These are phyloP conservation scores for Drosophila sturtevanti DNA, from an alignment of 1,140 invertebrate species.

Conservation along the genomic window DNA sequence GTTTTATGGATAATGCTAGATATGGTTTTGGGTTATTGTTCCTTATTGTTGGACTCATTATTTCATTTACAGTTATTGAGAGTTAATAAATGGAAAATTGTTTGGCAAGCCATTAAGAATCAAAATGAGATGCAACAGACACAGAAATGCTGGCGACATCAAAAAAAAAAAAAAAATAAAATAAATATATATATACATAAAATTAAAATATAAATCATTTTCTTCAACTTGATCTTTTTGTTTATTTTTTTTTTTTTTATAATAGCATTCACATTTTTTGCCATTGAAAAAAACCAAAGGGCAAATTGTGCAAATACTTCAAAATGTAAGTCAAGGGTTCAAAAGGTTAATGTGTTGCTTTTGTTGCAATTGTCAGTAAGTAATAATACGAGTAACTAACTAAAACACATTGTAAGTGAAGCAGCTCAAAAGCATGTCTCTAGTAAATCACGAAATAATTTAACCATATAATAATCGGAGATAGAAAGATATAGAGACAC, in stretches of 20 bases:
- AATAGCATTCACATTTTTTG: slow-evolving; percentile 16
- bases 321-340: slow-evolving; percentile 49
- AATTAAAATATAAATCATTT: slow-evolving; percentile 3
- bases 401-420: neutral
- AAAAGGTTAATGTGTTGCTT: slow-evolving; percentile 51
- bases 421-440: neutral
- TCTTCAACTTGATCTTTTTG: neutral
- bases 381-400: neutral
- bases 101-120: slow-evolving; percentile 59
- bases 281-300: slow-evolving; percentile 17
- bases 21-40: slow-evolving; percentile 37
- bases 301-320: slow-evolving; percentile 10
- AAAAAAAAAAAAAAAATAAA: slow-evolving; percentile 30
- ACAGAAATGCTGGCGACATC: slow-evolving; percentile 56
- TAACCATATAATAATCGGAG: neutral
- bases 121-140: slow-evolving; percentile 63
- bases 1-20: slow-evolving; percentile 38
- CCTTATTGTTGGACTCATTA: slow-evolving; percentile 33
- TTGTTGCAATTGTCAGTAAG: slow-evolving; percentile 14
- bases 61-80: slow-evolving; percentile 8
- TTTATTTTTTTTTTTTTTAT: neutral
- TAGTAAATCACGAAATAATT: neutral
- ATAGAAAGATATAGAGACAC: neutral
- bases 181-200: neutral
- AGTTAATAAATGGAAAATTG: neutral